phyloP scores from a whole-genome alignment of 2,888 invertebrate genomes.

The Protonemura montana region DNA sequence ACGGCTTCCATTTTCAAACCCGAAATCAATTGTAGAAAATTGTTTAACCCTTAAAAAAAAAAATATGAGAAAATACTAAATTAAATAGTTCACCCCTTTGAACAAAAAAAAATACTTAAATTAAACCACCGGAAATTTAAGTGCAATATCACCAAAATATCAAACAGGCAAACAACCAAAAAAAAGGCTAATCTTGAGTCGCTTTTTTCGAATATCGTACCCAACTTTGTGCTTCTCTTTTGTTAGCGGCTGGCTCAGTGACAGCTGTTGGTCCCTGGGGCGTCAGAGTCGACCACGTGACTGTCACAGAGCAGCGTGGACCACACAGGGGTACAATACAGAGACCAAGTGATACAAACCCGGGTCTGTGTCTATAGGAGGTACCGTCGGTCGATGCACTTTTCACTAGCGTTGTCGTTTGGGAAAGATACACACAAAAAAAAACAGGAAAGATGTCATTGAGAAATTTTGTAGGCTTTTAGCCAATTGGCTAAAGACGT shows the following conservation, averaged over 20 bases:
- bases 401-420: too few relatives aligned
- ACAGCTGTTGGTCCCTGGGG: constrained; percentile 13
- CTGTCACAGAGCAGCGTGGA: not conserved
- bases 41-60: not conserved
- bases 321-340: constrained; percentile 28
- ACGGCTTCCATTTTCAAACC: too few relatives aligned
- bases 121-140: not conserved
- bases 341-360: too few relatives aligned
- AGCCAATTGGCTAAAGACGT: too few relatives aligned
- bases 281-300: not conserved
- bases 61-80: not conserved
- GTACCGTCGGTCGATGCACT: too few relatives aligned
- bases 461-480: too few relatives aligned
- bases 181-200: not conserved
- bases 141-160: not conserved
- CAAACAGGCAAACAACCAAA: not conserved
- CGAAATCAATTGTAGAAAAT: not conserved
- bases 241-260: not conserved
- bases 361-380: too few relatives aligned
- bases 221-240: constrained; percentile 12
- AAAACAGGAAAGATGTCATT: too few relatives aligned
- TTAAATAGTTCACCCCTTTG: not conserved
- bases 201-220: not conserved
- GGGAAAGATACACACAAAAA: too few relatives aligned
- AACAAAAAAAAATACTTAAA: not conserved